Conservation (phyloP, 2,797 vertebrate species). For the Leptoclinus maculatus region DNA sequence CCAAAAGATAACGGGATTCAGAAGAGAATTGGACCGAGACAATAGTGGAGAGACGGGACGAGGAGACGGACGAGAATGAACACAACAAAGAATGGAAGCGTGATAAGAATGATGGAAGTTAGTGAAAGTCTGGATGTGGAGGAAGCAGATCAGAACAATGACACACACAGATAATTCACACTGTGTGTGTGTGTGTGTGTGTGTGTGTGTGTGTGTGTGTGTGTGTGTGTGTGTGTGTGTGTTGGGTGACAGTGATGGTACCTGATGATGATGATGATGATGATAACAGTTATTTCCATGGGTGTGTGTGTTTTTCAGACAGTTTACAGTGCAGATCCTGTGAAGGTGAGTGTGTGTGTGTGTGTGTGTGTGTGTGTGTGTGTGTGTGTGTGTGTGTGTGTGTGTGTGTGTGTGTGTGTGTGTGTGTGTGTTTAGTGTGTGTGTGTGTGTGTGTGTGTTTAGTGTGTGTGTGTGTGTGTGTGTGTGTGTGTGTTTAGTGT, state of each 20-base stretch:
- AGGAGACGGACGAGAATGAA: slow-evolving; percentile 62
- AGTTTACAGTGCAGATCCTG: no score
- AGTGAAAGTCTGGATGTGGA: slow-evolving; percentile 12
- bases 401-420: no score
- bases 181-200: neutral
- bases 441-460: neutral
- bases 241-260: no score
- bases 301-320: neutral
- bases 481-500: no score
- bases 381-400: neutral
- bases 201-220: neutral
- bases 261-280: no score
- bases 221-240: neutral
- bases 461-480: no score
- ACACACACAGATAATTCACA: neutral
- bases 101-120: slow-evolving; percentile 70
- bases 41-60: slow-evolving; percentile 45
- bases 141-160: slow-evolving; percentile 45
- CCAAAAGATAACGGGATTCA: slow-evolving; percentile 67
- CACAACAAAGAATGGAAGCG: slow-evolving; percentile 63
- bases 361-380: no score
- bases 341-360: neutral
- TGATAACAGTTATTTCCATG: no score
- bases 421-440: no score
- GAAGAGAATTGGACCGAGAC: slow-evolving; percentile 50